Evolutionary conservation across 2,113 vertebrate genomes (phyloP).

Genomic region (Spilogale gracilis): DNA sequence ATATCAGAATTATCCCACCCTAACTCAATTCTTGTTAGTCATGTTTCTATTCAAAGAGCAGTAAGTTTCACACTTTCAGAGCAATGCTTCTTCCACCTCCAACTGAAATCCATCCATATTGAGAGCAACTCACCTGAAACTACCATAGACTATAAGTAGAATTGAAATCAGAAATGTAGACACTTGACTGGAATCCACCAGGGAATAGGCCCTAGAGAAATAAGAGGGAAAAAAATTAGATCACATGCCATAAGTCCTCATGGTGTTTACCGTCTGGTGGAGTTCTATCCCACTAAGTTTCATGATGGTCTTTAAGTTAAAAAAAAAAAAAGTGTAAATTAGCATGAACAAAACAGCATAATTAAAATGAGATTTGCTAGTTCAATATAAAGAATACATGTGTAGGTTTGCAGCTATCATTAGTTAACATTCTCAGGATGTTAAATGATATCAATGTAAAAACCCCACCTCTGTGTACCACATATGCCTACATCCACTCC

Average conservation of each 20-base stretch:
- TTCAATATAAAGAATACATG: slow-evolving; percentile 21
- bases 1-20: background rate
- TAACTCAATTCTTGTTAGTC: background rate
- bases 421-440: background rate
- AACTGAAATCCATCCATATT: slow-evolving; percentile 25
- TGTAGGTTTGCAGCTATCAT: background rate
- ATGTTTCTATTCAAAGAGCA: background rate
- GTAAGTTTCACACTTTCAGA: background rate
- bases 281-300: background rate
- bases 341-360: slow-evolving; percentile 6
- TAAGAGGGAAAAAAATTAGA: slow-evolving; percentile 60
- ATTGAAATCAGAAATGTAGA: slow-evolving; percentile 98
- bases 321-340: background rate
- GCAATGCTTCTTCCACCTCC: background rate
- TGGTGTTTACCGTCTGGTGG: background rate
- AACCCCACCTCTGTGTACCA: background rate
- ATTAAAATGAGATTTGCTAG: slow-evolving; percentile 26
- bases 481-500: background rate
- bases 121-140: slow-evolving; percentile 90
- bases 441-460: background rate
- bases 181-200: slow-evolving; percentile 99
- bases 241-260: slow-evolving; percentile 9
- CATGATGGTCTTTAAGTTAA: slow-evolving; percentile 42
- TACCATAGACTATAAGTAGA: slow-evolving; percentile 92
- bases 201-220: slow-evolving; percentile 96